Percentiles rank a stretch among this genome's conserved stretches.
Conservation (phyloP, 2,888 invertebrate genomes). For the Mactromeris polynyma region DNA sequence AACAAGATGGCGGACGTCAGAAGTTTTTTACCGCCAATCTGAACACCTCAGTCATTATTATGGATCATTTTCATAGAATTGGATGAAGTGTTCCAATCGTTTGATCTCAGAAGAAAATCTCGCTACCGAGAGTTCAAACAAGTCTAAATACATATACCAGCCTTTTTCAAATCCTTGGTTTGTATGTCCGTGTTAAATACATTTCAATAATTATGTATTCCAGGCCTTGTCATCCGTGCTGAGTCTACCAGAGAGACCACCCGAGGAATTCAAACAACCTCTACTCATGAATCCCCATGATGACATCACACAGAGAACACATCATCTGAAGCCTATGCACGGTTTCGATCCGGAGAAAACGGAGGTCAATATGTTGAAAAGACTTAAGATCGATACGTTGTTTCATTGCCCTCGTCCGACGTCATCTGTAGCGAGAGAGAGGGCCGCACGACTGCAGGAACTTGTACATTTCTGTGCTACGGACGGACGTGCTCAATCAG, state of each 20-base stretch:
- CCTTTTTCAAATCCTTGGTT: too few species aligned
- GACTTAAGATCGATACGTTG: constrained; percentile 69
- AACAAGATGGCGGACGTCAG: too few species aligned
- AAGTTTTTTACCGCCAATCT: too few species aligned
- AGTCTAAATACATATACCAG: too few species aligned
- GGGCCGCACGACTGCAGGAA: constrained; percentile 86
- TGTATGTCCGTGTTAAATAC: too few species aligned
- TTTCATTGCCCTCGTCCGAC: constrained; percentile 74
- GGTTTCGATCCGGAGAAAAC: constrained; percentile 82
- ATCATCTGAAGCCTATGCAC: constrained; percentile 81
- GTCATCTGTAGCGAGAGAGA: constrained; percentile 75
- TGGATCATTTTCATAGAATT: too few species aligned
- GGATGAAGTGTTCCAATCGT: too few species aligned
- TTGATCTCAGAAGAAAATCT: too few species aligned
- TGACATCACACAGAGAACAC: constrained; percentile 80
- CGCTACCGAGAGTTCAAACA: too few species aligned
- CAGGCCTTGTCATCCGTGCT: constrained; percentile 78
- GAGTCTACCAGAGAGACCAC: constrained; percentile 75
- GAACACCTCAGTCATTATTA: too few species aligned
- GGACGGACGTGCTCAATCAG: constrained; percentile 82
- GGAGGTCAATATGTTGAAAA: constrained; percentile 72
- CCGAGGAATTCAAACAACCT: constrained; percentile 80
- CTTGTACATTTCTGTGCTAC: constrained; percentile 85
- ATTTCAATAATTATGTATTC: not conserved
- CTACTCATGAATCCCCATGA: constrained; percentile 83